Conservation (phyloP, 1,140 invertebrate species). For the Amphibalanus amphitrite region DNA sequence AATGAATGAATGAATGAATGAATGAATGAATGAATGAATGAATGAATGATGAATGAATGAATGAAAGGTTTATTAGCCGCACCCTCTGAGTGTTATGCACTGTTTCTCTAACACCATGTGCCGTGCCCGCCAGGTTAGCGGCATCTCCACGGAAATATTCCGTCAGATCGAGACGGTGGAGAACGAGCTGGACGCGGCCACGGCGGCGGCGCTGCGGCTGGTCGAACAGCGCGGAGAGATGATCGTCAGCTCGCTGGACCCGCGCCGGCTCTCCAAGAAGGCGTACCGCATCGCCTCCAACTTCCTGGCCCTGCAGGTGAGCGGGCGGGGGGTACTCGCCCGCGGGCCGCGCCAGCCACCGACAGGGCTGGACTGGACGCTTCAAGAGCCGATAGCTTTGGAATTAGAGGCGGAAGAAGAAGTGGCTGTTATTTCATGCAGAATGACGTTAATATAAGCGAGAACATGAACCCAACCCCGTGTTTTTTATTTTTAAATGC, state of each 20-base stretch:
- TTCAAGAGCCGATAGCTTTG: too few species aligned
- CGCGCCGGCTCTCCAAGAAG: slow-evolving; percentile 59
- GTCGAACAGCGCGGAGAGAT: slow-evolving; percentile 83
- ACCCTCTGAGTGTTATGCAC: slow-evolving; percentile 1
- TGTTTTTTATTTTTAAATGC: too few species aligned
- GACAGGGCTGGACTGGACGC: too few species aligned
- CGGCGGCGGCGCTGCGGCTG: slow-evolving; percentile 71
- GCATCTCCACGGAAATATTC: slow-evolving; percentile 88
- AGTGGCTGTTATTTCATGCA: too few species aligned
- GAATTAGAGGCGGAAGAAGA: too few species aligned
- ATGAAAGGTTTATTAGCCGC: not conserved
- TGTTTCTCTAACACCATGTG: slow-evolving; percentile 7
- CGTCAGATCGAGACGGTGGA: slow-evolving; percentile 88
- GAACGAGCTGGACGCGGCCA: slow-evolving; percentile 81
- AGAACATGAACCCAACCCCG: too few species aligned
- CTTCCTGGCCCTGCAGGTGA: slow-evolving; percentile 53
- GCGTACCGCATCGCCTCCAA: slow-evolving; percentile 65
- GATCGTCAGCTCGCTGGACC: slow-evolving; percentile 77
- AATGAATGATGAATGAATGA: too few species aligned
- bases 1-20: not conserved
- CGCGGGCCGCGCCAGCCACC: too few species aligned
- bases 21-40: not conserved
- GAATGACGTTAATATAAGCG: too few species aligned
- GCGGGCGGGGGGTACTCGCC: not conserved
- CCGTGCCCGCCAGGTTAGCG: slow-evolving; percentile 51